Evolutionary conservation across 2,797 vertebrate species (phyloP), one percentile per base, ranked within the genome.

Genomic region (Acanthurus lineatus): DNA sequence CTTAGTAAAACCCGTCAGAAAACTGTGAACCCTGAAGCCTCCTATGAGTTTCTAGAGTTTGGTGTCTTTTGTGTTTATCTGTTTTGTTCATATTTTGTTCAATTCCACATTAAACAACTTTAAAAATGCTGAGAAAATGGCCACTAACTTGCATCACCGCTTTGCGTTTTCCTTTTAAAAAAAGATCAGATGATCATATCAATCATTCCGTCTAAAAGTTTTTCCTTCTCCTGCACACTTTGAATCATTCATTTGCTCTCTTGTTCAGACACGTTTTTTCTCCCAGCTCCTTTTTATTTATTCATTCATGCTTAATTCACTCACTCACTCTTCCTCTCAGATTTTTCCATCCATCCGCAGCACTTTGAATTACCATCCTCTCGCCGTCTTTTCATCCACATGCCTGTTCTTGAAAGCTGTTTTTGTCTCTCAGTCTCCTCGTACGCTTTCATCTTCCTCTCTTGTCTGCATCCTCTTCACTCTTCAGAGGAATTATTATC

Each of bases 281-380:
- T 59, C 61, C 75, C 20, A n/a, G 48, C 76, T 80, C 25, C 25
- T 76, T 79, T 53, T 81, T 32, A 74, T 83, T 87, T 51, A 80
- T 87, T 86, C 65, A 77, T 80, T 76, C 58, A n/a, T 49, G 38
- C 42, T 75, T 65, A 58, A 79, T 76, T 75, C 60, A 60, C 69
- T 45, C 60, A 60, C 69, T 45, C n/a, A 38, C 22, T 20, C 11
- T 45, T 57, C 65, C n/a, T 71, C 68, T 77, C 47, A 51, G 17
- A 64, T 71, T 66, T 64, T 44, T 58, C 48, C 54, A 6, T 52
- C 57, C n/a, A 40, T 81, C 69, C 51, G 65, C 70, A 51, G 53
- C 79, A 47, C 67, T 78, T 40, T 62, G 56, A 47, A 44, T 74
- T 17, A 22, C 64, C 73, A 22, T 82, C 69, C 56, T 70, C 58